phyloP scores from a whole-genome alignment of 2,797 vertebrate genomes.

The Hylomyscus alleni region DNA sequence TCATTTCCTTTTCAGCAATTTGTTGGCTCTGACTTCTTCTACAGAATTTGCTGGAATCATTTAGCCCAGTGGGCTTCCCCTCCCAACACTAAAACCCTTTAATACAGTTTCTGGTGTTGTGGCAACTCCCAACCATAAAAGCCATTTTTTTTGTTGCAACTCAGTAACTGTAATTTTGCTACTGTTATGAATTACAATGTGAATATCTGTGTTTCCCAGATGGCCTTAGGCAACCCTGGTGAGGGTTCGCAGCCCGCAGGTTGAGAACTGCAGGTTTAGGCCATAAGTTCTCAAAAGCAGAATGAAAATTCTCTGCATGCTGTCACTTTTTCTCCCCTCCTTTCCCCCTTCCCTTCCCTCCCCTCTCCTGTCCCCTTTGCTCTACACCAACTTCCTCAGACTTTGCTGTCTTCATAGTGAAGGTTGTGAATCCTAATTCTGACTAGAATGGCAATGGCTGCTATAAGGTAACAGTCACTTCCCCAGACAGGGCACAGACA shows the following conservation, averaged over 20 bases:
- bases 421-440: not conserved
- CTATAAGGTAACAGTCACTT: not conserved
- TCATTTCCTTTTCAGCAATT: rapidly evolving
- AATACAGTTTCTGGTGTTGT: not conserved
- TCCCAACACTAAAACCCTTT: not conserved
- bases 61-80: not conserved
- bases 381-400: not conserved
- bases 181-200: not conserved
- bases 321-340: not conserved
- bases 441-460: not conserved
- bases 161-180: not conserved
- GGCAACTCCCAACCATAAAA: not conserved
- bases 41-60: not conserved
- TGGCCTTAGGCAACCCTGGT: not conserved
- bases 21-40: too few species aligned
- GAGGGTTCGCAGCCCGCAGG: not conserved
- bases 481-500: rapidly evolving
- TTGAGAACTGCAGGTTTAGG: not conserved
- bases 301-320: not conserved
- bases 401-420: too few species aligned
- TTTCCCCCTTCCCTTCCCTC: rapidly evolving
- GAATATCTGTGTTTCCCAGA: not conserved
- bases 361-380: rapidly evolving
- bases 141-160: not conserved
- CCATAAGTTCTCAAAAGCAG: not conserved